These are phyloP conservation scores for Parotocinclus haroldoi DNA, from an alignment of 2,797 vertebrate genomes.

Conservation along the genomic window DNA sequence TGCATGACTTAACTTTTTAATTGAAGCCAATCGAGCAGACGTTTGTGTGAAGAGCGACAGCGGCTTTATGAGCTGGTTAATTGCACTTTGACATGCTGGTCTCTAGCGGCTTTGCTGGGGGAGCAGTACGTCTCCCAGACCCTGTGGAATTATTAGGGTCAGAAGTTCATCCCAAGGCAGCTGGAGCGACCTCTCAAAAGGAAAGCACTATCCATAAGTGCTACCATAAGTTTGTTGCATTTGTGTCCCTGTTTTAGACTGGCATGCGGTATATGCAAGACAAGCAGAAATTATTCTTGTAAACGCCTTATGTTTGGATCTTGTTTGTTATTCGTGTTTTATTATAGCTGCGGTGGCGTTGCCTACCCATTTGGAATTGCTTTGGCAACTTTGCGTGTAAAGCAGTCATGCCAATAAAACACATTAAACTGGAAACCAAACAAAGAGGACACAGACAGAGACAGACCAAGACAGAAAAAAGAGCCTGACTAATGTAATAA, in stretches of 20 bases:
- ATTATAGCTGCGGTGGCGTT: conserved; percentile 30
- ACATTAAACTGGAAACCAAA: neutral
- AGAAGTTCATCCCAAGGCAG: conserved; percentile 61
- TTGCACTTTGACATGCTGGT: conserved; percentile 30
- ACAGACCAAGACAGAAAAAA: too few species aligned
- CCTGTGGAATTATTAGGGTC: conserved; percentile 54
- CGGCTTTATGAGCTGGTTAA: conserved; percentile 31
- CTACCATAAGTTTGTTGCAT: too few species aligned
- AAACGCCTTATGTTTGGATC: conserved; percentile 13
- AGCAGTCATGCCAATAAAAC: neutral
- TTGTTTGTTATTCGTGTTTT: conserved; percentile 27
- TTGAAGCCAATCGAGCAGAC: neutral
- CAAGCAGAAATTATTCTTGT: conserved; percentile 13
- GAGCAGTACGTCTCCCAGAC: conserved; percentile 27
- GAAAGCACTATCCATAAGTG: neutral
- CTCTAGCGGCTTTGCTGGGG: conserved; percentile 9
- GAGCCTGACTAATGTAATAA: too few species aligned
- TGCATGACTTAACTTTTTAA: too few species aligned
- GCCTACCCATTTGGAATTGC: conserved; percentile 3
- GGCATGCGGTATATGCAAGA: conserved; percentile 14
- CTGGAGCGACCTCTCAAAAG: conserved; percentile 25
- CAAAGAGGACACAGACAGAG: too few species aligned
- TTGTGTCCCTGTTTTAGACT: neutral
- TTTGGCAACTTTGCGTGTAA: neutral
- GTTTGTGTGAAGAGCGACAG: conserved; percentile 16